Evolutionary conservation across 2,888 invertebrate genomes (phyloP).

Genomic region (Drosophila emarginata): DNA sequence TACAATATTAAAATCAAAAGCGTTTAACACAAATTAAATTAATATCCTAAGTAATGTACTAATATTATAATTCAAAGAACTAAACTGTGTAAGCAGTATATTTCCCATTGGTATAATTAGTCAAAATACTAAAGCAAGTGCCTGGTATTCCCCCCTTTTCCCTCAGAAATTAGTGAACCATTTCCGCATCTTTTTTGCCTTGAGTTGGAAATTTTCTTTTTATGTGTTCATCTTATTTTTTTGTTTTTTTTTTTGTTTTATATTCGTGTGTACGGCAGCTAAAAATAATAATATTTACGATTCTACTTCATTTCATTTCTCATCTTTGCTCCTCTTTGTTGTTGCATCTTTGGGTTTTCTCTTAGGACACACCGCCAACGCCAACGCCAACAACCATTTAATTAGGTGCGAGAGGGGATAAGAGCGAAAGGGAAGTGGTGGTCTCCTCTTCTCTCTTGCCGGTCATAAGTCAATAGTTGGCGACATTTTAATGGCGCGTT

Average conservation of each 20-base stretch:
- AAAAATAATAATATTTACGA: slow-evolving; percentile 71
- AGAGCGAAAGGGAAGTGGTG: neutral
- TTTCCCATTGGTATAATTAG: neutral
- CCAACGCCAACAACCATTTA: slow-evolving; percentile 40
- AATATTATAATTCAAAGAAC: too few species aligned
- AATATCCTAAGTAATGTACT: too few species aligned
- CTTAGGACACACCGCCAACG: slow-evolving; percentile 46
- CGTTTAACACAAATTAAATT: too few species aligned
- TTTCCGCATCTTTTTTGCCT: slow-evolving; percentile 13
- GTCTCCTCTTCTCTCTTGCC: slow-evolving; percentile 28
- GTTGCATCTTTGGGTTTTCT: slow-evolving; percentile 1
- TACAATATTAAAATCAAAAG: too few species aligned
- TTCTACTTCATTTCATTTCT: slow-evolving; percentile 64
- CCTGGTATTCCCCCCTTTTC: neutral
- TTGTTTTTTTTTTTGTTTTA: neutral
- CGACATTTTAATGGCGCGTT: slow-evolving; percentile 66
- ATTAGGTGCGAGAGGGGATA: slow-evolving; percentile 29
- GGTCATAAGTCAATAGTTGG: slow-evolving; percentile 74
- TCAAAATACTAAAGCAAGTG: too few species aligned
- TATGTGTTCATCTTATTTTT: slow-evolving; percentile 26
- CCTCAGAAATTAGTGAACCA: neutral
- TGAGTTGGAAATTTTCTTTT: slow-evolving; percentile 5
- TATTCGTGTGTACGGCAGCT: slow-evolving; percentile 27
- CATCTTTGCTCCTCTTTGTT: slow-evolving; percentile 34
- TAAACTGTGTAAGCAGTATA: too few species aligned